phyloP scores from a whole-genome alignment of 2,888 invertebrate genomes.

The Stenchaetothrips biformis region DNA sequence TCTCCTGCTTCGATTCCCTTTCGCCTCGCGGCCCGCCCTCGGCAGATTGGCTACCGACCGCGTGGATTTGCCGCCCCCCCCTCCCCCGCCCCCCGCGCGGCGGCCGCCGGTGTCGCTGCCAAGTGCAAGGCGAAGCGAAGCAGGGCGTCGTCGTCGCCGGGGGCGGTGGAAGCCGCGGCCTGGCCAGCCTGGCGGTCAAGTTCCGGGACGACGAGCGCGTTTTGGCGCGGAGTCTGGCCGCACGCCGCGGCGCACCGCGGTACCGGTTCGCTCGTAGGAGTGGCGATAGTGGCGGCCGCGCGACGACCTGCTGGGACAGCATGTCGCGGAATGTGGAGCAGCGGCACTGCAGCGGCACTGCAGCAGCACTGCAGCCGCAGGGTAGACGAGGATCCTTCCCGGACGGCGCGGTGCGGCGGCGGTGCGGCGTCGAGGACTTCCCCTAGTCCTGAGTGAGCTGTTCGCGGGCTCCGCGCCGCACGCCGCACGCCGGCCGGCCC shows the following conservation, averaged over 20 bases:
- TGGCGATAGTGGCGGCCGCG: background rate
- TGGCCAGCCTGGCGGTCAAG: background rate
- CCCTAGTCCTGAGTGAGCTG: background rate
- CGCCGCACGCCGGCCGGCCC: background rate
- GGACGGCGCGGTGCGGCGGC: background rate
- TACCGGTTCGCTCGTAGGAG: constrained; percentile 3
- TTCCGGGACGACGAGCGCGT: constrained; percentile 2
- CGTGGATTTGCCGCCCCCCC: background rate
- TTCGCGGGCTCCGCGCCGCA: background rate
- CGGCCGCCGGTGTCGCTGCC: background rate
- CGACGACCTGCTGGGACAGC: background rate
- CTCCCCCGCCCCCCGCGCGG: background rate
- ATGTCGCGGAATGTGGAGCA: constrained; percentile 20
- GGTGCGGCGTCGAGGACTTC: background rate
- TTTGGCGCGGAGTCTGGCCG: constrained; percentile 14
- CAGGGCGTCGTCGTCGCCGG: background rate
- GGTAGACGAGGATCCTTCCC: background rate
- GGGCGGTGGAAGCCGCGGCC: background rate
- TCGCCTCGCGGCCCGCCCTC: background rate
- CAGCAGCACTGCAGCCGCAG: background rate
- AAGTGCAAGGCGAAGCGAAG: background rate
- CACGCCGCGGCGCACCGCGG: background rate
- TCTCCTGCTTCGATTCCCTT: background rate
- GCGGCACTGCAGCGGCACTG: background rate
- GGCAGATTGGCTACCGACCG: background rate